Evolutionary conservation across 2,888 invertebrate genomes (phyloP), one percentile per base, ranked within the genome.

Genomic region (Thecophora atra): DNA sequence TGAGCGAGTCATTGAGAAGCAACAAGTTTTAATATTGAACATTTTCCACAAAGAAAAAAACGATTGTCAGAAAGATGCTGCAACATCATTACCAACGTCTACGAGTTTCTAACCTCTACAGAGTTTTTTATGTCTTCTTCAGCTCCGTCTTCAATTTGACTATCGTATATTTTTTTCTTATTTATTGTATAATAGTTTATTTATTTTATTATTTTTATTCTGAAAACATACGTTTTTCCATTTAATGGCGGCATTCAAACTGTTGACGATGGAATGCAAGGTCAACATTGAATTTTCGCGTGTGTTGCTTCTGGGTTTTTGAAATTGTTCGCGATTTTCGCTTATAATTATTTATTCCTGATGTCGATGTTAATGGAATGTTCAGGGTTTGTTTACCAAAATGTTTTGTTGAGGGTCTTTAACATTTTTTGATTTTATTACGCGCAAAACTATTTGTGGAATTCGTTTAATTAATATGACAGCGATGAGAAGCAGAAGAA

Each of bases 201-300:
- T 51, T n/a, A n/a, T 3, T n/a, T 51, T 51, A 6, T 3, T 51
- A 6, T 54, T 54, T 24, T 54, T 54, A 19, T 54, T 54, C 51
- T 51, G 37, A 37, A 1, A 37, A 37, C 37, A 37, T 37, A 37
- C 6, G 11, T 37, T 37, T 37, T 37, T 37, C 2, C 37, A 37
- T 37, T 37, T 37, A 37, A 8, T 37, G 6, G 47, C 47, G 47
- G 47, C 47, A n/a, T 47, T 47, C n/a, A 47, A 47, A 47, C n/a
- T 47, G 47, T 17, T 4, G 47, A n/a, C 47, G 47, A 74, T 76
- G 77, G 77, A 73, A 76, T 76, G 76, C 78, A 78, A 79, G 79
- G 79, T 78, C 79, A 77, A 37, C 37, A 37, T 66, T 63, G 63
- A 63, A 30, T 70, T 63, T 70, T 70, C 58, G 51, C 37, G 26